A percentile compares a stretch with the other conserved stretches of the same genome.
phyloP scores from a whole-genome alignment of 2,113 vertebrate species.

The Halichoerus grypus region DNA sequence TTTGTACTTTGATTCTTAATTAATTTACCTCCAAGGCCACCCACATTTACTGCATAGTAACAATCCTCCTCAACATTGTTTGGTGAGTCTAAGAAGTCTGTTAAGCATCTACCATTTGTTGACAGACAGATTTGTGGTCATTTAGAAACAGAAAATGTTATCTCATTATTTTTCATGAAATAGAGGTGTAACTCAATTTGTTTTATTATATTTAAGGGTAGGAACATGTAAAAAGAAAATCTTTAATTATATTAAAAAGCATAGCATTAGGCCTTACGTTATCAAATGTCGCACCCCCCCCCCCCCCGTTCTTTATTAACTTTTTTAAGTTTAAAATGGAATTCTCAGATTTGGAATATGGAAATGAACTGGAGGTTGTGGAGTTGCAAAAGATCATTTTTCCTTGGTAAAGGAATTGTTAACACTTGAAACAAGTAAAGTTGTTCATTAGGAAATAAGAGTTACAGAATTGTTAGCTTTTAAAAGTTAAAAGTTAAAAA shows the following conservation, averaged over 20 bases:
- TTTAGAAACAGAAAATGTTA: slow-evolving; percentile 45
- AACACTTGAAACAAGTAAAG: slow-evolving; percentile 70
- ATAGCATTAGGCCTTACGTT: slow-evolving; percentile 49
- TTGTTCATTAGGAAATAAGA: slow-evolving; percentile 68
- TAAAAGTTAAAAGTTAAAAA: slow-evolving; percentile 56
- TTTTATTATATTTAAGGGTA: slow-evolving; percentile 34
- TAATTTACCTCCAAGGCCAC: slow-evolving; percentile 86
- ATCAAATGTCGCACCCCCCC: background rate
- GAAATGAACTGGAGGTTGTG: background rate
- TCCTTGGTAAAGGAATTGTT: slow-evolving; percentile 66
- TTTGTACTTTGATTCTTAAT: slow-evolving; percentile 86
- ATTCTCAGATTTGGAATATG: slow-evolving; percentile 51
- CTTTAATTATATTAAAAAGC: slow-evolving; percentile 53
- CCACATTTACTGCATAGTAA: slow-evolving; percentile 83
- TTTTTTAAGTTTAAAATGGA: slow-evolving; percentile 82
- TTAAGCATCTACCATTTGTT: slow-evolving; percentile 72
- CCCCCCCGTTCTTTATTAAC: slow-evolving; percentile 63
- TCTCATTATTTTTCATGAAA: slow-evolving; percentile 25
- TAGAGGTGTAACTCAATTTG: background rate
- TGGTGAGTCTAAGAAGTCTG: slow-evolving; percentile 78
- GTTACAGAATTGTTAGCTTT: slow-evolving; percentile 64
- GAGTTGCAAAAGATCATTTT: slow-evolving; percentile 74
- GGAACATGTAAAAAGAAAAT: background rate
- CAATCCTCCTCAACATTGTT: slow-evolving; percentile 73
- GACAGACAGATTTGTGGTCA: slow-evolving; percentile 76